Evolutionary conservation across 2,797 vertebrate species (phyloP).

Genomic region (Rhinella marina): DNA sequence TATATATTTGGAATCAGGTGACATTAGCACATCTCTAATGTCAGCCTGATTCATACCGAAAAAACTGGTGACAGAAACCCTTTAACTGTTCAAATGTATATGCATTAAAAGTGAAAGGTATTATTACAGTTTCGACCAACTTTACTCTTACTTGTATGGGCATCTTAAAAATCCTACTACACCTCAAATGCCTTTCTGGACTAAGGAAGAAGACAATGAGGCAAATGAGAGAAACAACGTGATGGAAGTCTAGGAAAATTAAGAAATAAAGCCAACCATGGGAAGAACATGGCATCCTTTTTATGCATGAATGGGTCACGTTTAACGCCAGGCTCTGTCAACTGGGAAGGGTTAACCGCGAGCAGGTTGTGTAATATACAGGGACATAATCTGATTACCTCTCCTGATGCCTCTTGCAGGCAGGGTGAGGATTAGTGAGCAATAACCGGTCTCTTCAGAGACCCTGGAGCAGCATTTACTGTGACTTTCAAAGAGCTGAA

Average conservation of each 20-base stretch:
- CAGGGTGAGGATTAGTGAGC: not conserved
- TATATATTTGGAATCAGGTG: too few species aligned
- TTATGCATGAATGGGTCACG: not conserved
- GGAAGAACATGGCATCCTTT: too few species aligned
- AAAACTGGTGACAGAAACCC: too few species aligned
- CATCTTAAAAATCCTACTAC: too few species aligned
- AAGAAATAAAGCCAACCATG: too few species aligned
- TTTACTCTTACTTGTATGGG: too few species aligned
- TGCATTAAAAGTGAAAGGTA: too few species aligned
- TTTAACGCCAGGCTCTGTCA: not conserved
- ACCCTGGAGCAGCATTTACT: conserved; percentile 13
- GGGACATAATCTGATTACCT: conserved; percentile 41
- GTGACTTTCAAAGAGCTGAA: conserved; percentile 36
- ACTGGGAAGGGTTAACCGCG: conserved; percentile 14
- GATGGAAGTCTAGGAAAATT: not conserved
- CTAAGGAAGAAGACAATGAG: not conserved
- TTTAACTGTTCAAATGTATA: too few species aligned
- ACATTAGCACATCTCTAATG: too few species aligned
- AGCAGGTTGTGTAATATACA: conserved; percentile 34
- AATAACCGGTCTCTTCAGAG: not conserved
- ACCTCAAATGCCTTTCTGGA: too few species aligned
- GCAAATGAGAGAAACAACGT: not conserved
- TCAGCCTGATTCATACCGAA: too few species aligned
- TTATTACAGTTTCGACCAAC: too few species aligned
- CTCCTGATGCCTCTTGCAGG: conserved; percentile 25